A percentile compares a stretch with the other conserved stretches of the same genome.
phyloP scores from a whole-genome alignment of 2,113 vertebrate genomes.

The Gymnarchus niloticus region DNA sequence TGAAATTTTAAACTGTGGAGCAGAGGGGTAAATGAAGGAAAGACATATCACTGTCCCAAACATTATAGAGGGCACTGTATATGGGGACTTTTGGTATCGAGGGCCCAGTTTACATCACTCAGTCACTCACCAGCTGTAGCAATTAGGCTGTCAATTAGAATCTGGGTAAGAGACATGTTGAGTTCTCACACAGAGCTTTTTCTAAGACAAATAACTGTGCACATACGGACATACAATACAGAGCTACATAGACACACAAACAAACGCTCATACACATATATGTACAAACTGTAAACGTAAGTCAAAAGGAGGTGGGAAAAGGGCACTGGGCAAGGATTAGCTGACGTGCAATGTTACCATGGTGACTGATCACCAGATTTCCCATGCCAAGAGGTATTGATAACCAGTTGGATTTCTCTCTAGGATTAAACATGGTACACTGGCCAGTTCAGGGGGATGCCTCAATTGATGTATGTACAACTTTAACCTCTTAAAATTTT shows the following conservation, averaged over 20 bases:
- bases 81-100: background rate
- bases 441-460: background rate
- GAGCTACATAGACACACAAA: constrained; percentile 19
- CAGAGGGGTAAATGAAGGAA: no score
- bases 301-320: background rate
- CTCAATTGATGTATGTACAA: background rate
- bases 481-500: background rate
- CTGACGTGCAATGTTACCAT: background rate
- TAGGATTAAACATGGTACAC: background rate
- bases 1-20: no score
- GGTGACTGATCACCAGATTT: background rate
- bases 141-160: background rate
- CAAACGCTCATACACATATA: constrained; percentile 15
- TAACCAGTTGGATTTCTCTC: background rate
- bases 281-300: background rate
- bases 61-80: no score
- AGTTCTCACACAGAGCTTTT: background rate
- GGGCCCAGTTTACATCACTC: background rate
- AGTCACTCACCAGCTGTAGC: background rate
- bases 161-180: background rate
- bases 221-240: constrained; percentile 29
- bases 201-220: constrained; percentile 27
- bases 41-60: no score
- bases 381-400: background rate
- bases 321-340: background rate